Evolutionary conservation across 2,888 invertebrate genomes (phyloP).

Genomic region (Lasioglossum figueresi): DNA sequence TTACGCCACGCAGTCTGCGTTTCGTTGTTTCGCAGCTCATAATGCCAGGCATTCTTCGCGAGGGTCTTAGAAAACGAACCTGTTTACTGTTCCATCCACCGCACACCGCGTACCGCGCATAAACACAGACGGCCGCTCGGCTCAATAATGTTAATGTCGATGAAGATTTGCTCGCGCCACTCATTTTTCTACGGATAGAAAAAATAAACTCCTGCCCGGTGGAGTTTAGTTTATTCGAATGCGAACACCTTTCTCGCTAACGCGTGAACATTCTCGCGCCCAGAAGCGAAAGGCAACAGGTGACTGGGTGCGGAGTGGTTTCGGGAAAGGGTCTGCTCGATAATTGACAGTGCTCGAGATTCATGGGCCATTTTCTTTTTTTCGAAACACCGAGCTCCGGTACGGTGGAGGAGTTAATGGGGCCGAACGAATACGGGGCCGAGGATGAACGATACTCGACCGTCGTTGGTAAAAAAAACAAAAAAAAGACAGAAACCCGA

Average conservation of each 20-base stretch:
- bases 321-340: constrained; percentile 28
- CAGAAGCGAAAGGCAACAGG: not conserved
- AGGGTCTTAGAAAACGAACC: constrained; percentile 30
- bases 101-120: not conserved
- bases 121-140: not conserved
- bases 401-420: constrained; percentile 46
- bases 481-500: constrained; percentile 45
- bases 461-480: constrained; percentile 21
- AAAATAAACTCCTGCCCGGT: no score
- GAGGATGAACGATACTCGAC: constrained; percentile 29
- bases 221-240: not conserved
- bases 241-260: not conserved
- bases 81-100: not conserved
- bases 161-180: not conserved
- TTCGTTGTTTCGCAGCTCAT: constrained; percentile 76
- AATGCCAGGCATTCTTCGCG: constrained; percentile 60
- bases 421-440: constrained; percentile 46
- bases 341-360: constrained; percentile 35
- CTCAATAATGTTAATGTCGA: not conserved
- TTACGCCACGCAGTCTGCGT: constrained; percentile 79
- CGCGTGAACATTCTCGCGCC: not conserved
- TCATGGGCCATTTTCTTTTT: constrained; percentile 36
- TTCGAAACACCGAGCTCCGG: not conserved
- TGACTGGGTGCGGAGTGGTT: not conserved
- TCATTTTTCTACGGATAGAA: not conserved